Base-by-base conservation (phyloP, 2,888 invertebrate species). In the Leistus spinibarbis region DNA sequence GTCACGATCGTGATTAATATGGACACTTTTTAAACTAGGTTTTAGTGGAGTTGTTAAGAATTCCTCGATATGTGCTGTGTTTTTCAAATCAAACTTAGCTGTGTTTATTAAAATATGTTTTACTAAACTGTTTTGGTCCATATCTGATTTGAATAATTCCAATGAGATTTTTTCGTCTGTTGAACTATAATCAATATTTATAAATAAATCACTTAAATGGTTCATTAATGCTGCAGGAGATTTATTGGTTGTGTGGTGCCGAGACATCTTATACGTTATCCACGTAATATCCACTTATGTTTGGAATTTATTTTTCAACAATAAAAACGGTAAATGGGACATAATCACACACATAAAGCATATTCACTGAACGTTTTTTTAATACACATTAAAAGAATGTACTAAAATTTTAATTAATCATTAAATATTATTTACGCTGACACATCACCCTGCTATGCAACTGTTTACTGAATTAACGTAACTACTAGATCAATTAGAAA, bases 161-260 rank as follows among this genome's bases (percentile, higher is more conserved):
- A 74, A 74, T 54, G 54, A 40, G 17, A 74, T 68, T 63, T 68
- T 74, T 67, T 74, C 74, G 20, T 74, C 67, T 66, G 67, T 57
- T n/a, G 54, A 24, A 2, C 60, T 22, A 66, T 74, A 74, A 16
- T 74, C 74, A 19, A 74, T 74, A 65, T 74, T 74, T n/a, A 74
- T 68, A 20, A 74, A 16, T 17, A 67, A 74, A 62, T 68, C 67
- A 10, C 74, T 74, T 20, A 20, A 20, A 20, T 23, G 16, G 23
- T 17, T 13, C 20, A n/a, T 13, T 10, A 13, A 20, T 20, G 24
- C 20, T 23, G 3, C 24, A 9, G 24, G 2, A 20, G 64, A 23
- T 22, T 64, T 20, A 20, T 23, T 23, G 10, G 17, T 17, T 13
- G 23, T 24, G 27, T 64, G 19, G n/a, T 17, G 54, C 13, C 65